Base-by-base conservation (phyloP, 2,113 vertebrate genomes). In the Hydrolagus affinis region DNA sequence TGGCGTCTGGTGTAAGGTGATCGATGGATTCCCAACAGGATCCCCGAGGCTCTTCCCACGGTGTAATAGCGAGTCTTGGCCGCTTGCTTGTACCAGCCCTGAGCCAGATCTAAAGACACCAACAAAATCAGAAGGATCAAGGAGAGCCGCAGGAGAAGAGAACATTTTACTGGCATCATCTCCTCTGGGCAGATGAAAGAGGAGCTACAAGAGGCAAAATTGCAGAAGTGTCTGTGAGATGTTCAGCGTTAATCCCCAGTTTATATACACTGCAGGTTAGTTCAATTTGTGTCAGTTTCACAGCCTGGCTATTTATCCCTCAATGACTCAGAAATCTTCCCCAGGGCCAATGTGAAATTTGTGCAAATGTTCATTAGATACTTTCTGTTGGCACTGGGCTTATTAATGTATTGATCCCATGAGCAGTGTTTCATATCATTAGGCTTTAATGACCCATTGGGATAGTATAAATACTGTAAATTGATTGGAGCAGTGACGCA, bases 21-120 rank as follows among this genome's bases (percentile, higher is more conserved):
- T 60, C 90, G 90, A 21, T 91, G 88, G 83, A 92, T 86, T 0
- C 91, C 91, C 88, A 91, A 78, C 23, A 93, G 90, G 71, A 92
- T 89, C 64, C 91, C 91, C 0, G 92, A 90, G 17, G 92, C 90
- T 10, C 91, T 89, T 0, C 92, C 92, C 88, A 92, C 91, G 0
- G 91, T 91, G 87, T 90, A 91, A 87, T 89, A 90, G 60, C 89
- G 87, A 15, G 92, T 90, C 76, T 89, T 91, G 85, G 90, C 90
- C 87, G 89, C 87, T 78, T 92, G 92, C 85, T 93, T 93, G 87
- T 92, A 92, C 91, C 92, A 94, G 76, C 90, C 88, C 0, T 86
- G 85, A 3, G 0, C 87, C 3, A 85, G 89, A 9, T 69, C 85
- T 17, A 77, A 83, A 75, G 85, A 77, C 30, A 87, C 86, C 60